These are phyloP conservation scores for Nymphalis polychloros DNA, from an alignment of 2,888 invertebrate genomes.

Conservation along the genomic window DNA sequence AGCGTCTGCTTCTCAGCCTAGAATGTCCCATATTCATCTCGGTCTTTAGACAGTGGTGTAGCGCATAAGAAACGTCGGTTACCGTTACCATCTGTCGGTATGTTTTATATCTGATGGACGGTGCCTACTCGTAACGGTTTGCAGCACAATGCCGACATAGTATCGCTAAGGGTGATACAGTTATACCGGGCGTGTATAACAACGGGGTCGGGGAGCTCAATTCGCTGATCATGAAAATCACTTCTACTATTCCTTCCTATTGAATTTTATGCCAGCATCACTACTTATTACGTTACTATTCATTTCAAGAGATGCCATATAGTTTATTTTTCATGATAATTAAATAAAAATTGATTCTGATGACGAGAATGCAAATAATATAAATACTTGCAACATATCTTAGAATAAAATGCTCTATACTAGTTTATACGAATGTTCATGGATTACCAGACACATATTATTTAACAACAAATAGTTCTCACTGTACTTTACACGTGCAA, in stretches of 20 bases:
- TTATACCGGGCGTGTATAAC: constrained; percentile 36
- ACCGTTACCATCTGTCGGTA: constrained; percentile 73
- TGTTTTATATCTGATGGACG: constrained; percentile 69
- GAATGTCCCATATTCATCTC: constrained; percentile 50
- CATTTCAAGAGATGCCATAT: not conserved
- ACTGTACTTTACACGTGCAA: constrained; percentile 20
- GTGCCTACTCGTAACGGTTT: constrained; percentile 61
- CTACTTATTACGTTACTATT: not conserved
- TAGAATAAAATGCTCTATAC: too few relatives aligned
- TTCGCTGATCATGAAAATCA: constrained; percentile 18
- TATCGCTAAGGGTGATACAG: constrained; percentile 47
- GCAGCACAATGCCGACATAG: constrained; percentile 46
- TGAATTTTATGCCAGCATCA: not conserved
- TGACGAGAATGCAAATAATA: too few relatives aligned
- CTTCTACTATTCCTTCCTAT: not conserved
- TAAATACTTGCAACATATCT: too few relatives aligned
- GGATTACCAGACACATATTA: not conserved
- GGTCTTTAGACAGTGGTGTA: constrained; percentile 45
- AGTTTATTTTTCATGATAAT: too few relatives aligned
- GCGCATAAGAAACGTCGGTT: constrained; percentile 51
- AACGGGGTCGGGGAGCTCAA: constrained; percentile 14
- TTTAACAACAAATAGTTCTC: not conserved
- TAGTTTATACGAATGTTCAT: not conserved
- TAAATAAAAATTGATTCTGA: too few relatives aligned
- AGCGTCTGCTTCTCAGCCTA: constrained; percentile 9